Evolutionary conservation across 1,140 invertebrate genomes (phyloP), one percentile per base, ranked within the genome.

Genomic region (Panagrolaimus sp.): DNA sequence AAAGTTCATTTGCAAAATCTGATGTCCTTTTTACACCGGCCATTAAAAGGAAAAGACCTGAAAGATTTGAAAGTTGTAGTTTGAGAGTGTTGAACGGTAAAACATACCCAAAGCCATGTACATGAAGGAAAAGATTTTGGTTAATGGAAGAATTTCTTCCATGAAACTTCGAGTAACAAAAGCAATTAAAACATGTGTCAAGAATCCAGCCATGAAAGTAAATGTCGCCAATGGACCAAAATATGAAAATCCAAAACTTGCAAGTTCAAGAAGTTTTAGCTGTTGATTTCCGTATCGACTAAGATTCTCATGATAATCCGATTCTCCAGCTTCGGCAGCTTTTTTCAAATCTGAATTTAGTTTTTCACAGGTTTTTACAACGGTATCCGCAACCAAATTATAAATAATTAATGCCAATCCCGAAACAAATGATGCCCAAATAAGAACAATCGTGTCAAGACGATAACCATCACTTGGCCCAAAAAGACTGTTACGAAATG

Each of bases 81-180:
- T 38, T 38, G 32, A 7, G 2, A 7, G 32, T 38, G 7, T 4
- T 38, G 7, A 38, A 38, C 7, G 2, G 32, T 4, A 7, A 38
- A 38, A 38, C 2, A 38, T 38, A 38, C 32, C 32, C 7, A 38
- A 38, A 38, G 7, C 2, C 32, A 58, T 58, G 8, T n/a, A 58
- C 21, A 28, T 58, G 14, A 58, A 21, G 15, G 52, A 21, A 28
- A 28, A 58, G 1, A 58, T 28, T 14, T 58, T 58, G 1, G 28
- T 21, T 26, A 58, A 28, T 12, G 21, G 21, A 0, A 28, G 17
- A 8, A 58, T 58, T 5, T 5, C 14, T 24, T 58, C 52, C 14
- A 28, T 28, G 17, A 10, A 58, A 21, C 52, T 58, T 58, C 52
- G 52, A 21, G 28, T 58, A n/a, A 58, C 52, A 6, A 58, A 58